phyloP scores from a whole-genome alignment of 2,113 vertebrate genomes.

The Thamnaconus septentrionalis region DNA sequence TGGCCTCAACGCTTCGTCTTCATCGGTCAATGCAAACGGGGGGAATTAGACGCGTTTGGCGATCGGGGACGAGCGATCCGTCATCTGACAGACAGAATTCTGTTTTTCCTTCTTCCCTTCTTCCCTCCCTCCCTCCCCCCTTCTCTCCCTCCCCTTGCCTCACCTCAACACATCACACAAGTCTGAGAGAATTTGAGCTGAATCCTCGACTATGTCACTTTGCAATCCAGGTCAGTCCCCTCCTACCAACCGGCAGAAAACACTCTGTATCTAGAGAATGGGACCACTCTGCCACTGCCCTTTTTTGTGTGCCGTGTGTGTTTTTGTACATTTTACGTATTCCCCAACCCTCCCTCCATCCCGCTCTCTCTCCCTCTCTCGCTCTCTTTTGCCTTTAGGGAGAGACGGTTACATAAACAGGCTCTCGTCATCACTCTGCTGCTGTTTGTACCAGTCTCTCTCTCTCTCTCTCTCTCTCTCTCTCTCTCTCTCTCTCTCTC shows the following conservation, averaged over 20 bases:
- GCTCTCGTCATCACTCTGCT: slow-evolving; percentile 55
- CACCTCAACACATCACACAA: no score
- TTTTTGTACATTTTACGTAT: slow-evolving; percentile 51
- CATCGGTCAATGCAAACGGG: no score
- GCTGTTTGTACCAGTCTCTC: slow-evolving; percentile 38
- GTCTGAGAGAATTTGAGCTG: background rate
- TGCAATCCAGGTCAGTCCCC: slow-evolving; percentile 53
- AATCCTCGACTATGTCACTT: background rate
- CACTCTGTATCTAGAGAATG: slow-evolving; percentile 55
- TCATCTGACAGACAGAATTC: no score
- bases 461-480: slow-evolving; percentile 13
- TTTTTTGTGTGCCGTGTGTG: slow-evolving; percentile 29
- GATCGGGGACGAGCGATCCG: no score
- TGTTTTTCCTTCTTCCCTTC: no score
- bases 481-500: background rate
- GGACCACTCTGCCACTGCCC: slow-evolving; percentile 41
- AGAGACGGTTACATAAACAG: slow-evolving; percentile 67
- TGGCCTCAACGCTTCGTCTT: no score
- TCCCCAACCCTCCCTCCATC: background rate
- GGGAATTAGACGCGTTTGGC: no score
- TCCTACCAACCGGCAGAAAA: slow-evolving; percentile 44
- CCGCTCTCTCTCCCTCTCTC: background rate
- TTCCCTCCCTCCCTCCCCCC: no score
- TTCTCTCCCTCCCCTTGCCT: no score
- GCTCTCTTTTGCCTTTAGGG: slow-evolving; percentile 51